A percentile compares a stretch with the other conserved stretches of the same genome.
These are phyloP conservation scores for Alloplasta piceator DNA, from an alignment of 2,888 invertebrate genomes.

Conservation along the genomic window DNA sequence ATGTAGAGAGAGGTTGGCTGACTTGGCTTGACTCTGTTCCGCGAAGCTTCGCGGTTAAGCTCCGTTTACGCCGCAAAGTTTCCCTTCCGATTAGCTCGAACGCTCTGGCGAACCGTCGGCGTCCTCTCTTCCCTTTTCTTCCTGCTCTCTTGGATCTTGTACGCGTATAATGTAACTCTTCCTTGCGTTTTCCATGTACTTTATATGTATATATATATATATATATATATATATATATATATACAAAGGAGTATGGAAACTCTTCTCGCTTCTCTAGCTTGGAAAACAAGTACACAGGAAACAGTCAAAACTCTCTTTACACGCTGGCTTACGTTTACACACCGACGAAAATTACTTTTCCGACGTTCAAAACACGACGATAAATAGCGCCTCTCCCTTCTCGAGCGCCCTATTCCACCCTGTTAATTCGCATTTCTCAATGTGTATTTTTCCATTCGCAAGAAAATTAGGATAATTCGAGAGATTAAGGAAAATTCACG, in stretches of 20 bases:
- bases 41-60: slow-evolving; percentile 74
- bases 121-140: slow-evolving; percentile 9
- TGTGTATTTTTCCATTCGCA: slow-evolving; percentile 13
- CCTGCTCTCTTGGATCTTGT: background rate
- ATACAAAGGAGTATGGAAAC: background rate
- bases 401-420: too few species aligned
- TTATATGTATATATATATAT: slow-evolving; percentile 3
- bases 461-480: background rate
- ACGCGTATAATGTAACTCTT: background rate
- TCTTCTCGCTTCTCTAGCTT: slow-evolving; percentile 1
- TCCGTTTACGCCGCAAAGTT: slow-evolving; percentile 79
- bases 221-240: slow-evolving; percentile 7
- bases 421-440: slow-evolving; percentile 18
- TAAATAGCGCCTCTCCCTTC: background rate
- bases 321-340: slow-evolving; percentile 42
- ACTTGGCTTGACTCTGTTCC: slow-evolving; percentile 54
- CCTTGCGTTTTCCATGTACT: slow-evolving; percentile 10
- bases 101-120: slow-evolving; percentile 48
- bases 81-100: slow-evolving; percentile 70
- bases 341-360: slow-evolving; percentile 24
- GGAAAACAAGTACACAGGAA: slow-evolving; percentile 25
- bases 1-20: too few species aligned
- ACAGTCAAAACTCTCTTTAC: slow-evolving; percentile 30
- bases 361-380: slow-evolving; percentile 33
- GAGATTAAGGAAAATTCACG: background rate